phyloP scores from a whole-genome alignment of 2,113 vertebrate genomes.

The Rissa tridactyla region DNA sequence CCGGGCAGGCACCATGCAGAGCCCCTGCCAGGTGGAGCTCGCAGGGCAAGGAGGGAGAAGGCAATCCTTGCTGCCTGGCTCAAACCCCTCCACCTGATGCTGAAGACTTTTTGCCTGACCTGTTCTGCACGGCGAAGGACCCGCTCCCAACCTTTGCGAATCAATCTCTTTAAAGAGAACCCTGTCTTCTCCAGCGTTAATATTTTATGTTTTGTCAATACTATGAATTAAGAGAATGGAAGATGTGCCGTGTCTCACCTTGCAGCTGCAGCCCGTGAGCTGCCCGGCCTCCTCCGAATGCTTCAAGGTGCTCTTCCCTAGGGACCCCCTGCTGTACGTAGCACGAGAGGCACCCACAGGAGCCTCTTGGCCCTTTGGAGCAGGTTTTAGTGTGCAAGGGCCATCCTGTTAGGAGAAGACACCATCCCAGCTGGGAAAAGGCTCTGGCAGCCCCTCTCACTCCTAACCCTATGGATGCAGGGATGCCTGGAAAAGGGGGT shows the following conservation, averaged over 20 bases:
- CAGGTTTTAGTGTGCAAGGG: neutral
- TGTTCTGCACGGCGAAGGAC: neutral
- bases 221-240: neutral
- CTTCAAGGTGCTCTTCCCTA: neutral
- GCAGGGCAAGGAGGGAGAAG: neutral
- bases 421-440: neutral
- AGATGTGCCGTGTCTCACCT: neutral
- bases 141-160: neutral
- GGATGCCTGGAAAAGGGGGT: neutral
- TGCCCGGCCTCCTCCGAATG: neutral
- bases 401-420: neutral
- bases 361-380: neutral
- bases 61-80: neutral
- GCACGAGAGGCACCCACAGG: neutral
- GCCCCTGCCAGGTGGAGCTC: neutral
- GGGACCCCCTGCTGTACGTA: neutral
- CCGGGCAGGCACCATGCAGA: neutral
- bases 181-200: neutral
- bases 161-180: neutral
- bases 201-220: neutral
- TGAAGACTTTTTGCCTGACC: neutral
- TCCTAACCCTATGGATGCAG: neutral
- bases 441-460: neutral
- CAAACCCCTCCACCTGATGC: neutral
- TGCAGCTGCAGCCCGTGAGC: neutral